Evolutionary conservation across 2,797 vertebrate genomes (phyloP).

Genomic region (Urocyon cinereoargenteus): DNA sequence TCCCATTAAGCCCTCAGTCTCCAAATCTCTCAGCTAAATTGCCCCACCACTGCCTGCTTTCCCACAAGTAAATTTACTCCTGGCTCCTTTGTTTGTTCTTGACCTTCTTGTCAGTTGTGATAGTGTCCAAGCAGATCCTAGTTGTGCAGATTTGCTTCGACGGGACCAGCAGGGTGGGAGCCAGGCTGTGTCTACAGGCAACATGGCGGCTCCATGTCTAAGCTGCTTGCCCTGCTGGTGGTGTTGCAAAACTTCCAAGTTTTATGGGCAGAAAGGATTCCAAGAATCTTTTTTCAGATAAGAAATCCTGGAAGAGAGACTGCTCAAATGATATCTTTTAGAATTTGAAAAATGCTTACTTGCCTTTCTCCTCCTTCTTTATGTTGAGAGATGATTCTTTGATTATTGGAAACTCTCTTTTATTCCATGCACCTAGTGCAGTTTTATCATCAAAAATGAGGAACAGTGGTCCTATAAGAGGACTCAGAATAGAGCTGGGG

Average conservation of each 20-base stretch:
- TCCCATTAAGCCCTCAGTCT: neutral
- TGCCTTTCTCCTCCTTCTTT: neutral
- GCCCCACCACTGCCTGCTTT: neutral
- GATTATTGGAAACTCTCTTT: neutral
- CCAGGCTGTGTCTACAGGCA: neutral
- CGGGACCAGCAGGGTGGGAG: neutral
- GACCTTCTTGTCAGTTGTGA: neutral
- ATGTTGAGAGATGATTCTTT: neutral
- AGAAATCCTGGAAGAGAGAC: conserved; percentile 50
- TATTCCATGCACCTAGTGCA: neutral
- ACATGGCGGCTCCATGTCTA: neutral
- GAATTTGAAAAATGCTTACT: conserved; percentile 31
- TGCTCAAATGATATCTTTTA: neutral
- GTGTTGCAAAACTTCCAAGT: conserved; percentile 2
- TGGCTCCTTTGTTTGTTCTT: neutral
- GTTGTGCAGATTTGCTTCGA: neutral
- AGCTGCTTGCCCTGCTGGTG: neutral
- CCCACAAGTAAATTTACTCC: neutral
- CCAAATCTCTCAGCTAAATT: neutral
- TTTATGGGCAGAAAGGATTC: conserved; percentile 1
- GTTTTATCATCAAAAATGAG: neutral
- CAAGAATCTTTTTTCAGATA: conserved; percentile 36
- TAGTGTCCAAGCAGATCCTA: neutral
- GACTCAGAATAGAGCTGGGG: neutral
- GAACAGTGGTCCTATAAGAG: no score